A percentile compares a stretch with the other conserved stretches of the same genome.
Evolutionary conservation across 64 coral and sea anemone genomes (phyloP).

Genomic region (Porites australiensis): DNA sequence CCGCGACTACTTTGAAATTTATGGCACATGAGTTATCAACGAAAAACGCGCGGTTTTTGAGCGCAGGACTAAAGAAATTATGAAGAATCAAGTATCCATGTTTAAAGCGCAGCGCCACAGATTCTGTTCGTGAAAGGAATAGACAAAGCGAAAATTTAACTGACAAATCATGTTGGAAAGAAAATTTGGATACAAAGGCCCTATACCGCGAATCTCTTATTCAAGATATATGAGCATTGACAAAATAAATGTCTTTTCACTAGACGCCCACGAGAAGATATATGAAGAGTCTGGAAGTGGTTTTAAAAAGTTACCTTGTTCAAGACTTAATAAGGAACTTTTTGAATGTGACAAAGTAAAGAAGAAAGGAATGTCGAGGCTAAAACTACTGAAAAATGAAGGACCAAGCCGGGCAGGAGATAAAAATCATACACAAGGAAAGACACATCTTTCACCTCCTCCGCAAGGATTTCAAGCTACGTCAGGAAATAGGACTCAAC

Average conservation of each 20-base stretch:
- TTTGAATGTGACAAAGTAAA: not conserved
- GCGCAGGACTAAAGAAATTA: too few species aligned
- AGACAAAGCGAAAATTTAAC: too few species aligned
- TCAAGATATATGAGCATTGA: constrained; percentile 18
- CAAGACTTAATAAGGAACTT: not conserved
- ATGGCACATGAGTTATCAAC: too few species aligned
- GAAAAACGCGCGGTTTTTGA: too few species aligned
- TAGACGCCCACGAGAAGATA: not conserved
- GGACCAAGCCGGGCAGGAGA: too few species aligned
- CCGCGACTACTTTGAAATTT: too few species aligned
- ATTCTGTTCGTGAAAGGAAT: too few species aligned
- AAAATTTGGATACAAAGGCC: not conserved
- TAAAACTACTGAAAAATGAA: not conserved
- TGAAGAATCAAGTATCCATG: too few species aligned
- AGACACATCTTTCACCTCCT: constrained; percentile 9
- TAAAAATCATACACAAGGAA: not conserved
- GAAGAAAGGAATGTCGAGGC: not conserved
- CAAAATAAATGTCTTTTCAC: not conserved
- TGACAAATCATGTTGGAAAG: not conserved
- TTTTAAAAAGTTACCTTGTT: not conserved
- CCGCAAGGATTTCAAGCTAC: not conserved
- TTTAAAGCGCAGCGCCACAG: too few species aligned
- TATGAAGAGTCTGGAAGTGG: not conserved
- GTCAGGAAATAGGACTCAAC: not conserved
- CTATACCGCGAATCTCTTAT: constrained; percentile 6